Conservation (phyloP, 2,797 vertebrate species). For the Anguilla obscura region DNA sequence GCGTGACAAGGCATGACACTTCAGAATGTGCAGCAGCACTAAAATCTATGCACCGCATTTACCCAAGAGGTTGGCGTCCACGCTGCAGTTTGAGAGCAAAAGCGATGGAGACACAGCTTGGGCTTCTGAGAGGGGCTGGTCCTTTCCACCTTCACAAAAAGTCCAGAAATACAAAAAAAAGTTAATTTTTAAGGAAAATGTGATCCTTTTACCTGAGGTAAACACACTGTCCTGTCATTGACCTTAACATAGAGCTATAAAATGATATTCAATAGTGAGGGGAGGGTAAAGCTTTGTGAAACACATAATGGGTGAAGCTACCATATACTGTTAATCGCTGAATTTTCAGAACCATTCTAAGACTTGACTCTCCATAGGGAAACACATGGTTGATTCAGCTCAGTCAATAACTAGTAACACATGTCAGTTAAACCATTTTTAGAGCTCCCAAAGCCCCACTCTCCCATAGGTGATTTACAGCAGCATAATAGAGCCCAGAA, state of each 20-base stretch:
- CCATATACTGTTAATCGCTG: background rate
- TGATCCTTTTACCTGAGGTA: background rate
- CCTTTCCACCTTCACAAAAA: slow-evolving; percentile 41
- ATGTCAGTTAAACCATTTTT: background rate
- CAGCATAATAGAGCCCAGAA: background rate
- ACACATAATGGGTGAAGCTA: background rate
- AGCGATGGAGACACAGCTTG: slow-evolving; percentile 57
- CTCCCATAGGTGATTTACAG: background rate
- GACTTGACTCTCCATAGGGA: background rate
- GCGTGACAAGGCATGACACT: background rate
- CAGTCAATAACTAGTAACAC: background rate
- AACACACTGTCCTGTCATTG: background rate
- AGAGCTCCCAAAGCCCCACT: background rate
- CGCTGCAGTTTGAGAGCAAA: slow-evolving; percentile 80
- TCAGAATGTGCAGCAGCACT: background rate
- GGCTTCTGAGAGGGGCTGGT: slow-evolving; percentile 42
- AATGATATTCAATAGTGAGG: background rate
- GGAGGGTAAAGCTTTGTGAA: background rate
- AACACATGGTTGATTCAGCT: background rate
- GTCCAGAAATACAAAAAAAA: slow-evolving; percentile 18
- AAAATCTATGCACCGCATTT: slow-evolving; percentile 35
- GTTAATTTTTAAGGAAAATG: background rate
- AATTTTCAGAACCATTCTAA: background rate
- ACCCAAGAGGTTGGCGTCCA: slow-evolving; percentile 75
- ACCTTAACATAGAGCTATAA: background rate